Percentiles rank a stretch among this genome's conserved stretches.
Evolutionary conservation across 1,140 invertebrate genomes (phyloP).

Genomic region (Brachionus manjavacas): DNA sequence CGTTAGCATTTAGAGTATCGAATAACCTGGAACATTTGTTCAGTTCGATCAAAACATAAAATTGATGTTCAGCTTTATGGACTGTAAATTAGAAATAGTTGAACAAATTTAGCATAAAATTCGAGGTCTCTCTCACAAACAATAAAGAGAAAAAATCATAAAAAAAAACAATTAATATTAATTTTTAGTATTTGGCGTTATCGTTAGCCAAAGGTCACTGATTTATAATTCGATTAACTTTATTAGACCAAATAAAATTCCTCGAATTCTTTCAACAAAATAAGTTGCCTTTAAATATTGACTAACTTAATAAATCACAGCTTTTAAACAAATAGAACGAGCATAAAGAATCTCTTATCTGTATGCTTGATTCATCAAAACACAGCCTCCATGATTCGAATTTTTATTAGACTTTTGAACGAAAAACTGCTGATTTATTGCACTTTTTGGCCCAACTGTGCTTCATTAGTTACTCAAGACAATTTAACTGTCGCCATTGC

Average conservation of each 20-base stretch:
- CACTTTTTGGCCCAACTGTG: not conserved
- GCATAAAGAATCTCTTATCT: not conserved
- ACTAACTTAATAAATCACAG: not conserved
- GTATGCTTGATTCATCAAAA: not conserved
- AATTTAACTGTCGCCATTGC: not conserved
- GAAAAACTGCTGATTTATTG: not conserved
- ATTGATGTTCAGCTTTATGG: not conserved
- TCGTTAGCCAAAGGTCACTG: slow-evolving; percentile 23
- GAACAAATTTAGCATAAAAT: slow-evolving; percentile 5
- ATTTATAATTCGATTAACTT: slow-evolving; percentile 8
- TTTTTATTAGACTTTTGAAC: not conserved
- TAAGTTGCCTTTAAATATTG: not conserved
- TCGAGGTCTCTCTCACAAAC: not conserved
- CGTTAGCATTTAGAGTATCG: not conserved
- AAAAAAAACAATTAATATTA: not conserved
- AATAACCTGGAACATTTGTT: not conserved
- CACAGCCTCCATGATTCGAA: not conserved
- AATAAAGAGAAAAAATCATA: not conserved
- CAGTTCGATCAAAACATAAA: not conserved
- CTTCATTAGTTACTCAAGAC: not conserved
- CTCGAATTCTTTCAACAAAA: not conserved
- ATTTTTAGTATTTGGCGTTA: not conserved
- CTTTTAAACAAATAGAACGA: not conserved
- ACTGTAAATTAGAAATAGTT: not conserved
- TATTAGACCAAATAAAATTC: not conserved